Evolutionary conservation across 1,140 invertebrate species (phyloP).

Genomic region (Choristoneura fumiferana): DNA sequence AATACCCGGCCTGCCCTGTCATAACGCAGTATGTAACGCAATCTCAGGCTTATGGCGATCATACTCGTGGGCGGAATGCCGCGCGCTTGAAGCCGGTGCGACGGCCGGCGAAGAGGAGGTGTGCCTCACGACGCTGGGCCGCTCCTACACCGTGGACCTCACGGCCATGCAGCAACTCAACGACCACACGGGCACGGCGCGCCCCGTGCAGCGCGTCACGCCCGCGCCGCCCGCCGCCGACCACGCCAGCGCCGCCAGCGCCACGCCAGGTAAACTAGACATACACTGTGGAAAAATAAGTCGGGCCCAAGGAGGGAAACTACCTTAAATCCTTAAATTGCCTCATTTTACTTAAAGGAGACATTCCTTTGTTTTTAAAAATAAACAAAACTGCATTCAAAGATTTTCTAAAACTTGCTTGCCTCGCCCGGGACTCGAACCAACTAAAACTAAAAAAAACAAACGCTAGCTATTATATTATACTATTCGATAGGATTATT

Average conservation of each 20-base stretch:
- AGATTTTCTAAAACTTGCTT: too few species aligned
- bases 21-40: neutral
- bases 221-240: constrained; percentile 39
- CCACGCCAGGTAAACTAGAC: constrained; percentile 31
- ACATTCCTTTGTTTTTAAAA: too few species aligned
- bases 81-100: constrained; percentile 91
- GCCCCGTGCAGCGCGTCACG: constrained; percentile 89
- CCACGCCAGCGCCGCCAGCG: constrained; percentile 26
- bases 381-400: too few species aligned
- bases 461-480: too few species aligned
- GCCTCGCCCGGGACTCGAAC: too few species aligned
- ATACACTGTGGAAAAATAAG: too few species aligned
- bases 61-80: constrained; percentile 82
- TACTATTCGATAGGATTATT: too few species aligned
- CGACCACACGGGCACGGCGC: constrained; percentile 96
- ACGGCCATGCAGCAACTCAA: constrained; percentile 99
- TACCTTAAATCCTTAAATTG: too few species aligned
- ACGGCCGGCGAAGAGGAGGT: constrained; percentile 97
- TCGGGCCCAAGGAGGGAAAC: too few species aligned
- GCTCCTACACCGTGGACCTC: constrained; percentile 97
- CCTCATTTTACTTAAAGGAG: too few species aligned
- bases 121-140: constrained; percentile 92
- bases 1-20: too few species aligned
- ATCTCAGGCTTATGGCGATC: constrained; percentile 80
- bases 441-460: too few species aligned